A percentile compares a stretch with the other conserved stretches of the same genome.
Conservation (phyloP, 2,797 vertebrate genomes). For the Ibycter americanus region DNA sequence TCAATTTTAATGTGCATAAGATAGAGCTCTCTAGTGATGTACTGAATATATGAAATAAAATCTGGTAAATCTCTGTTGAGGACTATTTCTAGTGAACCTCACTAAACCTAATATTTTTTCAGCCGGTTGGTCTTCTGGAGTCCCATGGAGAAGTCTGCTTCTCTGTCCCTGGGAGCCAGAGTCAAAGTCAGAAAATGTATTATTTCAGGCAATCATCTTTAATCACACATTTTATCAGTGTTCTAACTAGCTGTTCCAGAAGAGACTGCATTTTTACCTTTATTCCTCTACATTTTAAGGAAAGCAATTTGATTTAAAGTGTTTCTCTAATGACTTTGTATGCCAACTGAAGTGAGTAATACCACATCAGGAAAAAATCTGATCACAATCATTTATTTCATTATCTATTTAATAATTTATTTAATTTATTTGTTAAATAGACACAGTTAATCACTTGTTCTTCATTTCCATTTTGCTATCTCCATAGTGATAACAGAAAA, state of each 20-base stretch:
- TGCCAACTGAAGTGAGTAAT: neutral
- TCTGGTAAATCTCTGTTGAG: neutral
- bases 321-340: neutral
- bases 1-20: neutral
- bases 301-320: neutral
- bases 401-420: neutral
- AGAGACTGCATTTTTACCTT: neutral
- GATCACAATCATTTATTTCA: neutral
- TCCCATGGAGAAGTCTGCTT: neutral
- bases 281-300: neutral
- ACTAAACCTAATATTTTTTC: neutral
- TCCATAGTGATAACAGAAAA: neutral
- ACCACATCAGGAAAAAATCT: neutral
- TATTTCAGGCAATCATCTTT: neutral
- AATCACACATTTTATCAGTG: neutral
- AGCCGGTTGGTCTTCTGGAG: neutral
- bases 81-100: neutral
- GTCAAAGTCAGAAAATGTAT: neutral
- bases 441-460: neutral
- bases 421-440: neutral
- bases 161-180: neutral
- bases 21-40: neutral
- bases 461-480: neutral
- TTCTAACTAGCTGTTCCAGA: neutral
- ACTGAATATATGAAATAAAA: neutral